phyloP scores from a whole-genome alignment of 2,888 invertebrate genomes.

The Ectemnius lituratus region DNA sequence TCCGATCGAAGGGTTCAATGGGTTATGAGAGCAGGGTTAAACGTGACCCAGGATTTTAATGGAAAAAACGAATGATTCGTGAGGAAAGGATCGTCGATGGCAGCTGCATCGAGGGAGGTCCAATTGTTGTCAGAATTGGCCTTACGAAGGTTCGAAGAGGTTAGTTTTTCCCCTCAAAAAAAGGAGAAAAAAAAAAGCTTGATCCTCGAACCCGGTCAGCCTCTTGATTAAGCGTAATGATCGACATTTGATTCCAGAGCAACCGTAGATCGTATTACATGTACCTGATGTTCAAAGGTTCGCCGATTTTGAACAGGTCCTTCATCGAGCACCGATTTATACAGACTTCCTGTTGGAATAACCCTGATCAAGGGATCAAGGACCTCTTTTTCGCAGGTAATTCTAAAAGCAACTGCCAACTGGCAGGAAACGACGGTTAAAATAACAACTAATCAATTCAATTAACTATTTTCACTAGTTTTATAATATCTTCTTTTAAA shows the following conservation, averaged over 20 bases:
- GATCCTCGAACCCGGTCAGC: constrained; percentile 59
- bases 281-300: constrained; percentile 40
- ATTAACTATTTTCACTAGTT: too few relatives aligned
- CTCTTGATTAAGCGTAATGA: constrained; percentile 75
- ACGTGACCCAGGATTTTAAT: constrained; percentile 65
- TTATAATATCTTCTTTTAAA: too few relatives aligned
- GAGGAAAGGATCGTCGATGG: constrained; percentile 57
- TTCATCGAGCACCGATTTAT: constrained; percentile 56
- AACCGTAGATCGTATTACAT: constrained; percentile 68
- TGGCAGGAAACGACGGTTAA: too few relatives aligned
- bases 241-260: constrained; percentile 71
- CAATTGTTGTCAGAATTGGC: constrained; percentile 40
- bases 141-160: constrained; percentile 13
- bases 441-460: too few relatives aligned
- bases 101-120: constrained; percentile 38
- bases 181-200: constrained; percentile 33
- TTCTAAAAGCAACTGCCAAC: neutral
- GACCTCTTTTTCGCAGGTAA: neutral
- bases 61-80: constrained; percentile 68
- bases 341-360: constrained; percentile 34
- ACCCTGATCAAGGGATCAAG: constrained; percentile 13
- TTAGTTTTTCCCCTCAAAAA: constrained; percentile 11
- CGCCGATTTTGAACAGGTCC: constrained; percentile 43
- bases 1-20: constrained; percentile 65
- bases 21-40: constrained; percentile 72